Evolutionary conservation across 2,113 vertebrate genomes (phyloP).

Genomic region (Orientallactaga bullata): DNA sequence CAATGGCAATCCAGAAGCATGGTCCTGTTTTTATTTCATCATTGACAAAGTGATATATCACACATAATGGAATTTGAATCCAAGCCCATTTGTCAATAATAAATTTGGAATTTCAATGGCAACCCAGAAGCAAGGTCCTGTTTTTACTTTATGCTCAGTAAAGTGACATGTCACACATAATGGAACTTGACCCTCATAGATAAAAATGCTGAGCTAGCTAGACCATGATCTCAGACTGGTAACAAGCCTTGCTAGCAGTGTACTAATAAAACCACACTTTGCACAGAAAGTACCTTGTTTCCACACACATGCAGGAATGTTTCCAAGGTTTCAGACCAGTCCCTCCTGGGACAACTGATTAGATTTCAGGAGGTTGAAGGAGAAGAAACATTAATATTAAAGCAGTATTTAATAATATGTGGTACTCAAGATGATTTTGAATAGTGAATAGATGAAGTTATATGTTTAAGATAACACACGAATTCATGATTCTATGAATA

Average conservation of each 20-base stretch:
- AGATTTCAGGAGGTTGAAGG: constrained; percentile 52
- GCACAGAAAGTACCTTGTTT: constrained; percentile 74
- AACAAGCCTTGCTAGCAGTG: constrained; percentile 41
- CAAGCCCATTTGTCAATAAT: not conserved
- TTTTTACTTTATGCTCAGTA: constrained; percentile 35
- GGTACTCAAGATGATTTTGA: constrained; percentile 14
- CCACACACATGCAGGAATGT: constrained; percentile 5
- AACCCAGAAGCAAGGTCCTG: constrained; percentile 35
- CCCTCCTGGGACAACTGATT: constrained; percentile 26
- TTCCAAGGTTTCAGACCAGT: constrained; percentile 72
- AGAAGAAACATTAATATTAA: not conserved
- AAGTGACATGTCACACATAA: constrained; percentile 34
- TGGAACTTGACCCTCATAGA: constrained; percentile 72
- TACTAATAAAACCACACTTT: constrained; percentile 51
- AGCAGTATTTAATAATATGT: not conserved
- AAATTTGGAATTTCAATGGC: not conserved
- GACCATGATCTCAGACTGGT: constrained; percentile 49
- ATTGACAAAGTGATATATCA: constrained; percentile 51
- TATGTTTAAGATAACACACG: not conserved
- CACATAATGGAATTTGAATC: constrained; percentile 66
- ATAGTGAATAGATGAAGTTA: not conserved
- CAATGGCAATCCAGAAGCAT: constrained; percentile 44
- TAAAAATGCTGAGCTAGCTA: constrained; percentile 61
- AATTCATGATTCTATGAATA: constrained; percentile 39
- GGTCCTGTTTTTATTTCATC: constrained; percentile 10